A percentile compares a stretch with the other conserved stretches of the same genome.
These are phyloP conservation scores for Prorops nasuta DNA, from an alignment of 1,140 invertebrate genomes.

Conservation along the genomic window DNA sequence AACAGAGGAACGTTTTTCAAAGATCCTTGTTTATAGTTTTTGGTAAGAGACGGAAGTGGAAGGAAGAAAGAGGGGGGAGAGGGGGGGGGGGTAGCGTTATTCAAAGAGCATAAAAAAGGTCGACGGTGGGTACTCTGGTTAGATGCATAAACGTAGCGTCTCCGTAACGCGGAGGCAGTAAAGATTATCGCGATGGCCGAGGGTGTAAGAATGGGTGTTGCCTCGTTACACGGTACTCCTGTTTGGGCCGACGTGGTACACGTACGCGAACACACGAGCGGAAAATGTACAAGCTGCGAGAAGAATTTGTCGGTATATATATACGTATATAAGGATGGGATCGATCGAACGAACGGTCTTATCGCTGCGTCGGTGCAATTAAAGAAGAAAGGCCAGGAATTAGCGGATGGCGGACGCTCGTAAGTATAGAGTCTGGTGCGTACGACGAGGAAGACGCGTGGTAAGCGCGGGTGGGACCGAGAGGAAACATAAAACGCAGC, in stretches of 20 bases:
- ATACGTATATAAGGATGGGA: constrained; percentile 17
- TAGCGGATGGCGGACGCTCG: constrained; percentile 48
- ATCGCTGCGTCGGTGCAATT: too few relatives aligned
- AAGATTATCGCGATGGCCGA: constrained; percentile 41
- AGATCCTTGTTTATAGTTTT: too few relatives aligned
- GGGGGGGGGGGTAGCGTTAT: too few relatives aligned
- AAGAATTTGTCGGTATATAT: constrained; percentile 3
- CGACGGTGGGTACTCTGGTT: too few relatives aligned
- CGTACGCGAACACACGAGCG: neutral
- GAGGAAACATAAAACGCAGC: constrained; percentile 6
- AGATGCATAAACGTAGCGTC: too few relatives aligned
- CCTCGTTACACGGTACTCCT: constrained; percentile 37
- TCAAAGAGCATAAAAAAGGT: too few relatives aligned
- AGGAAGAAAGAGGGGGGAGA: too few relatives aligned
- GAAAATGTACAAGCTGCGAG: neutral
- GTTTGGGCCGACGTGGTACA: constrained; percentile 1
- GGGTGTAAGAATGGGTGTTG: constrained; percentile 43
- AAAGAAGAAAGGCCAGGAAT: constrained; percentile 54
- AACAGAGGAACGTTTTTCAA: too few relatives aligned
- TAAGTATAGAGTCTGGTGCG: constrained; percentile 47
- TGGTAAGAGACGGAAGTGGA: too few relatives aligned
- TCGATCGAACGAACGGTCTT: constrained; percentile 1
- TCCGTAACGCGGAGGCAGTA: too few relatives aligned
- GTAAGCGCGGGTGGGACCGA: constrained; percentile 23
- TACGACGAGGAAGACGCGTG: constrained; percentile 26